Conservation (phyloP, 2,113 vertebrate genomes). For the Ibidorhyncha struthersii region DNA sequence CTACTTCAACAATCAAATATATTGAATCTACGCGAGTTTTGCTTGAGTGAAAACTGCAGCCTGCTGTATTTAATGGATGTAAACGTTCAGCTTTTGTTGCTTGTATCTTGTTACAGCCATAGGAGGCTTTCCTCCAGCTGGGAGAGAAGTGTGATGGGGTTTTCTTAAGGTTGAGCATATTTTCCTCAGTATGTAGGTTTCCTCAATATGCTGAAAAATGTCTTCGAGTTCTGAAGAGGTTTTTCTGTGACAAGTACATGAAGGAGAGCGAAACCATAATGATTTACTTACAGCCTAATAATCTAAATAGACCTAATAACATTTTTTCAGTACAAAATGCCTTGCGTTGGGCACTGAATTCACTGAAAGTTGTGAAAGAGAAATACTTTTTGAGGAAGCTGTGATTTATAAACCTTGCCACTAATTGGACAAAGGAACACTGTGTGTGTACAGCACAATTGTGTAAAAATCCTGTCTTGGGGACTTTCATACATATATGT, state of each 20-base stretch:
- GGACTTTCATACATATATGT: not conserved
- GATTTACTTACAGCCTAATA: not conserved
- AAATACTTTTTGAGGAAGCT: not conserved
- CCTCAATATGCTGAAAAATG: not conserved
- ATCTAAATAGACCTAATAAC: not conserved
- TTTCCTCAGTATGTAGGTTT: not conserved
- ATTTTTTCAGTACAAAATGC: not conserved
- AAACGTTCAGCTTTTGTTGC: not conserved
- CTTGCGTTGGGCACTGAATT: not conserved
- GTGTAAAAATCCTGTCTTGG: not conserved
- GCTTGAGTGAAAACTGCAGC: not conserved
- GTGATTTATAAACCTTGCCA: not conserved
- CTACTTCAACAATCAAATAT: not conserved
- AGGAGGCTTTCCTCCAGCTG: not conserved
- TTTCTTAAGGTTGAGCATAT: not conserved
- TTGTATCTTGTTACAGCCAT: not conserved
- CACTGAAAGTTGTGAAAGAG: fast-evolving
- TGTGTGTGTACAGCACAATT: too few relatives aligned
- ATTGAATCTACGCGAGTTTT: fast-evolving
- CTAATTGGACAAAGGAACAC: not conserved
- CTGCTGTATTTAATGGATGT: not conserved
- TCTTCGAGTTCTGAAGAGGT: not conserved
- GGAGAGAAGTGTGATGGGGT: not conserved
- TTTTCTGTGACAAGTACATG: not conserved
- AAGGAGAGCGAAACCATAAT: not conserved